Base-by-base conservation (phyloP, 2,113 vertebrate species). In the Datnioides undecimradiatus region DNA sequence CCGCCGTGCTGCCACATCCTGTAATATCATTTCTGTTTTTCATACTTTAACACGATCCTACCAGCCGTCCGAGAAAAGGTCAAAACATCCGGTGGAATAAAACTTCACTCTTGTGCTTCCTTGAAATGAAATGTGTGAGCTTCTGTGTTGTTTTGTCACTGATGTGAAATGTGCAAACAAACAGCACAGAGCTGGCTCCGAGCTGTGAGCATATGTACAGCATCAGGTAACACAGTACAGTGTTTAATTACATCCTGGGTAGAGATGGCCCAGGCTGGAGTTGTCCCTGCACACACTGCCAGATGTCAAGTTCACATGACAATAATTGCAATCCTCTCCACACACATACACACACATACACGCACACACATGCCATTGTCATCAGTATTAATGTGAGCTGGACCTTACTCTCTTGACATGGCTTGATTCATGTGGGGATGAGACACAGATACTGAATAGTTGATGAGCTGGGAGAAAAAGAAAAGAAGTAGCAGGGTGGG, bases 381-480 rank as follows among this genome's bases (percentile, higher is more conserved):
- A 78, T 76, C 51, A 62, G 68, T 82, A 88, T 86, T 82, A 86
- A 84, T 87, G 82, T 87, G 88, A 89, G 79, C 81, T 74, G 82
- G 90, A 90, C 91, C 51, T 77, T 79, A 58, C 78, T 80, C 80
- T 65, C 72, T 74, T 91, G 94, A 92, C 90, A 76, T 60, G 81
- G 75, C 86, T 88, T 93, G 85, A 93, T 93, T 94, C 88, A 94
- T 93, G 88, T 54, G 84, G 71, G 87, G 88, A 89, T 86, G 93
- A 92, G 84, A 90, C 91, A 73, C 78, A 90, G 90, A 91, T 91
- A 88, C 88, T 95, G 93, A 95, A 95, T 95, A 94, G 92, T 95
- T 95, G 92, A 95, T 95, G 93, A 95, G 94, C 83, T 63, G 65
- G 73, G 84, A 88, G 84, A 83, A 90, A 90, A 85, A 89, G 80